A percentile compares a stretch with the other conserved stretches of the same genome.
Conservation (phyloP, 37 sponge, comb jelly and placozoan genomes). For the Oscarella lobularis region DNA sequence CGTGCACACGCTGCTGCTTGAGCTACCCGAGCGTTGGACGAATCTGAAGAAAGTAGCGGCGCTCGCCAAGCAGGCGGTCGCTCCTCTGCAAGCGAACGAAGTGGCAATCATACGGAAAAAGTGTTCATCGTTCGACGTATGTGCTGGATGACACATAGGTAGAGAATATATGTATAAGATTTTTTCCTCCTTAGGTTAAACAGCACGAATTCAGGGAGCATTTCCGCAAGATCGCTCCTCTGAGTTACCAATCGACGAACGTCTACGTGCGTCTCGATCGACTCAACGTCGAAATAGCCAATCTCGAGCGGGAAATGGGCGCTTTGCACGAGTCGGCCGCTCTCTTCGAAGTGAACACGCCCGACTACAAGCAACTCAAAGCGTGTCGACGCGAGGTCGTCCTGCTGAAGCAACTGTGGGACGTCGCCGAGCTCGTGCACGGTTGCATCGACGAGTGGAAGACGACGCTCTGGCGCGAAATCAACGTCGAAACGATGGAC, state of each 20-base stretch:
- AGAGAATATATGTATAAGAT: too few species aligned
- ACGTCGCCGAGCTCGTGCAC: constrained; percentile 65
- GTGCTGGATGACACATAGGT: too few species aligned
- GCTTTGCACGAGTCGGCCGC: constrained; percentile 53
- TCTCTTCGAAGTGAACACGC: constrained; percentile 91
- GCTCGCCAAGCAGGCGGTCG: constrained; percentile 85
- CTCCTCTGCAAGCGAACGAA: constrained; percentile 90
- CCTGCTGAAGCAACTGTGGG: constrained; percentile 88
- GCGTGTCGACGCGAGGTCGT: constrained; percentile 64
- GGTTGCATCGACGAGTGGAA: constrained; percentile 94
- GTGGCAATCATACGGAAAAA: constrained; percentile 79
- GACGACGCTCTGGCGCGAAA: constrained; percentile 84
- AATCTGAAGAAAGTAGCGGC: constrained; percentile 81
- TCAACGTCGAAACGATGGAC: constrained; percentile 97
- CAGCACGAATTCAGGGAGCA: constrained; percentile 95
- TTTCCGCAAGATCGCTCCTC: constrained; percentile 86
- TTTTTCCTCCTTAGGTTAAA: too few species aligned
- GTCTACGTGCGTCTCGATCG: constrained; percentile 68
- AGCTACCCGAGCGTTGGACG: constrained; percentile 97
- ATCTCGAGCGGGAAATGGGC: constrained; percentile 78
- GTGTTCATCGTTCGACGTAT: constrained; percentile 81
- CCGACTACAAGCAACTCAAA: constrained; percentile 97
- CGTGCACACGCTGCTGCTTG: constrained; percentile 62
- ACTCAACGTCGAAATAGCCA: constrained; percentile 32
- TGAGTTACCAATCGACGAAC: constrained; percentile 38